Evolutionary conservation across 2,888 invertebrate genomes (phyloP), one percentile per base, ranked within the genome.

Genomic region (Spisula subtruncata): DNA sequence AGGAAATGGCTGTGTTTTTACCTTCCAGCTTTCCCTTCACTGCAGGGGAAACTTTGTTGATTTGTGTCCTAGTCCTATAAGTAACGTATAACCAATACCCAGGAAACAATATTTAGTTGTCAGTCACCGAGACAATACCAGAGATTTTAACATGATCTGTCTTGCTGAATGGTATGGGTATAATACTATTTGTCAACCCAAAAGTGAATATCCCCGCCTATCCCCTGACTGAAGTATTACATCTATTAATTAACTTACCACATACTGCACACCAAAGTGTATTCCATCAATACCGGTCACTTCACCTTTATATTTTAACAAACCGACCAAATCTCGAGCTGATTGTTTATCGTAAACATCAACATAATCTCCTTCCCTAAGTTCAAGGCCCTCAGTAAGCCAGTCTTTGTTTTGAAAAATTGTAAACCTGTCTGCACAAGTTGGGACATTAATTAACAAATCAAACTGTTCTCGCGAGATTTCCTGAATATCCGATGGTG

Each of bases 231-330:
- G n/a, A n/a, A n/a, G n/a, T n/a, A n/a, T n/a, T n/a, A 71, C 25
- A 90, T 8, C 2, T 8, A 5, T 41, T 41, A 41, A 2, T 2
- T 41, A 41, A 41, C 41, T 93, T 94, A 94, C 95, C 94, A 92
- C 91, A 75, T 95, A 93, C 92, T 95, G 96, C 14, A 96, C 93
- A 46, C 96, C 96, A 93, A 96, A 96, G 90, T 94, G 93, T 51
- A 93, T 94, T 80, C 96, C 96, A 81, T 92, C 93, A 16, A 92
- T 81, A 20, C 94, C 94, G 48, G 93, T 92, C 5, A 96, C 83
- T 41, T 87, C 84, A 20, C 95, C 95, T 91, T 93, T 95, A 90
- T 93, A 96, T 84, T 93, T 84, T 41, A 96, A 81, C 20, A 93
- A 86, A 35, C 95, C 96, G 25, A 91, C 85, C 48, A 95, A 84